Base-by-base conservation (phyloP, 2,797 vertebrate species). In the Podarcis lilfordi region DNA sequence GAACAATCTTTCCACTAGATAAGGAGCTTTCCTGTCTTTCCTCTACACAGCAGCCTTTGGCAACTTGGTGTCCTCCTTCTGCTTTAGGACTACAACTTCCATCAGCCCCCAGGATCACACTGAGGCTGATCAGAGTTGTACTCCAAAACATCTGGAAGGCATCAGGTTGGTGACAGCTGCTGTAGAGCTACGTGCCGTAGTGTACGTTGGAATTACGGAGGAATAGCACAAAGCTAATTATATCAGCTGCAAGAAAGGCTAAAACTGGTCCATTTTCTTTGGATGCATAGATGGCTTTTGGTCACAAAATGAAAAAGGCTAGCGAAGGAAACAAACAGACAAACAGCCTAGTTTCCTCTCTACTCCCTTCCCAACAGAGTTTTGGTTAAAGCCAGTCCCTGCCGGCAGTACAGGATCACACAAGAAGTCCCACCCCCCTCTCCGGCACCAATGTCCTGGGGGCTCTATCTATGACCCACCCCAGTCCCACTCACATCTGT, bases 401-500 rank as follows among this genome's bases (percentile, higher is more conserved):
- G 9, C 32, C 3, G 32, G 15, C 29, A 32, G 15, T 55, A 17
- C 6, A 32, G 6, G 19, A 23, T 21, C 59, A 23, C 59, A 19
- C 21, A 61, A 61, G 59, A 61, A 61, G 10, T 27, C 21, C 11
- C 17, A 55, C 50, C 50, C 50, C 50, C 13, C 50, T 37, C 55
- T 25, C 32, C 3, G 40, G 71, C 13, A 21, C 59, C 25, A 32
- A 32, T 15, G n/a, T 79, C 37, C 43, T n/a, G 64, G 86, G 86
- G 86, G 25, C 37, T 72, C 21, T 92, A 77, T 72, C 64, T 87
- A 55, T 76, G 77, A 82, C 90, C 92, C 87, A 87, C 25, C 80
- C 75, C 91, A 82, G 78, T 43, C 25, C 13, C 59, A 89, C 92
- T 82, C 8, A 9, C 29, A 76, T 8, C 37, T 29, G 8, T 37